Percentiles rank a stretch among this genome's conserved stretches.
Conservation (phyloP, 2,888 invertebrate species). For the Pandemis corylana region DNA sequence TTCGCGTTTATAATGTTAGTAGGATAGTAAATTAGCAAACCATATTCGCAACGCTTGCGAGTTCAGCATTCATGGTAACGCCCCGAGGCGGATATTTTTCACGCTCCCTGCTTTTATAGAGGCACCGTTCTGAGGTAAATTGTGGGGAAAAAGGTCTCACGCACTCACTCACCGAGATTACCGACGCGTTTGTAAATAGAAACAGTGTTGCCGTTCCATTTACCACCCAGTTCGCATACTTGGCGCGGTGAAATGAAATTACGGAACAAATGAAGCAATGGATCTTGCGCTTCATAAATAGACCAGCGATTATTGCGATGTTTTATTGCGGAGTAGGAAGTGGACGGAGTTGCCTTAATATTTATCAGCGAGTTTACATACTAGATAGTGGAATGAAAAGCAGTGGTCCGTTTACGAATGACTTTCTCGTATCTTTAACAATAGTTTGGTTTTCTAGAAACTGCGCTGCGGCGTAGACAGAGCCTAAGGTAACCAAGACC, state of each 20-base stretch:
- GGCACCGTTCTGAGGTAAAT: conserved; percentile 35
- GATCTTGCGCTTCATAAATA: not conserved
- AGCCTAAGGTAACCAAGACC: no score
- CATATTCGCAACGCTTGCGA: not conserved
- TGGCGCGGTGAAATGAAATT: not conserved
- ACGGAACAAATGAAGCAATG: conserved; percentile 1
- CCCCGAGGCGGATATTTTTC: conserved; percentile 26
- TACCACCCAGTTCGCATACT: conserved; percentile 15
- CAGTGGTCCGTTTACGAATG: not conserved
- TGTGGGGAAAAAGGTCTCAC: conserved; percentile 38
- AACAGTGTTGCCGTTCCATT: conserved; percentile 29
- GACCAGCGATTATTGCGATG: not conserved
- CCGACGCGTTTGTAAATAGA: conserved; percentile 27
- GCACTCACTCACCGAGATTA: conserved; percentile 40
- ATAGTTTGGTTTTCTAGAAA: no score
- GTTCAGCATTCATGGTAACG: conserved; percentile 9
- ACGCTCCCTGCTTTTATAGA: conserved; percentile 34
- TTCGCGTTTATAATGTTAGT: no score
- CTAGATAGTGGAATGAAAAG: not conserved
- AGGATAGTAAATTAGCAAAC: no score
- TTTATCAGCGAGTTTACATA: conserved; percentile 9
- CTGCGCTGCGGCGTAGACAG: no score
- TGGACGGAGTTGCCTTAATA: not conserved
- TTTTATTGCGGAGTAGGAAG: not conserved
- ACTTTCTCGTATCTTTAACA: no score